Conservation (phyloP, 2,797 vertebrate genomes). For the Fistularia commersonii region DNA sequence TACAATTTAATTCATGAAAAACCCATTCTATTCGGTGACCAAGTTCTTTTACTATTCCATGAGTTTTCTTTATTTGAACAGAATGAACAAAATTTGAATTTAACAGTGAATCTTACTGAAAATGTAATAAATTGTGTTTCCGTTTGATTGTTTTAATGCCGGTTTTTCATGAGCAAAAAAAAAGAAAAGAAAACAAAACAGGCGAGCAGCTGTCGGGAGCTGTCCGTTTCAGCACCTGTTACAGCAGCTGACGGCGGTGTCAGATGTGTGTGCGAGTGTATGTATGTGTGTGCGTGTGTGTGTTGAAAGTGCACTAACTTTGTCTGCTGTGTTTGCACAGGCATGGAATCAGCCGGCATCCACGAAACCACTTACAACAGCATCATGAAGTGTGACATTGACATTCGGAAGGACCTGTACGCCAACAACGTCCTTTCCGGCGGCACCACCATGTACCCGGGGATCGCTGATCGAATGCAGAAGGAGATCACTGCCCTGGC, state of each 20-base stretch:
- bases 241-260: constrained; percentile 31
- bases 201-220: constrained; percentile 36
- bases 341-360: constrained; percentile 78
- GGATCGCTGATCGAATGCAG: constrained; percentile 94
- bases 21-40: too few species aligned
- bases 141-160: too few species aligned
- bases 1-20: too few species aligned
- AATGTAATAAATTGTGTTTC: too few species aligned
- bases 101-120: too few species aligned
- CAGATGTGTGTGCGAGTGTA: background rate
- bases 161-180: too few species aligned
- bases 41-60: too few species aligned
- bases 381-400: constrained; percentile 80
- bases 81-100: too few species aligned
- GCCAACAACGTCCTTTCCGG: constrained; percentile 93
- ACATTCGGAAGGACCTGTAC: constrained; percentile 92
- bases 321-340: constrained; percentile 41
- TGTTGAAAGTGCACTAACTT: constrained; percentile 5
- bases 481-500: constrained; percentile 93
- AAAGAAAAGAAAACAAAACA: background rate
- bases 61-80: too few species aligned
- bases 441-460: constrained; percentile 94
- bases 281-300: background rate
- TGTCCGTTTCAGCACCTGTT: constrained; percentile 64
- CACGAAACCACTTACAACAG: constrained; percentile 78